Base-by-base conservation (phyloP, 2,888 invertebrate species). In the Harpalus rubripes region DNA sequence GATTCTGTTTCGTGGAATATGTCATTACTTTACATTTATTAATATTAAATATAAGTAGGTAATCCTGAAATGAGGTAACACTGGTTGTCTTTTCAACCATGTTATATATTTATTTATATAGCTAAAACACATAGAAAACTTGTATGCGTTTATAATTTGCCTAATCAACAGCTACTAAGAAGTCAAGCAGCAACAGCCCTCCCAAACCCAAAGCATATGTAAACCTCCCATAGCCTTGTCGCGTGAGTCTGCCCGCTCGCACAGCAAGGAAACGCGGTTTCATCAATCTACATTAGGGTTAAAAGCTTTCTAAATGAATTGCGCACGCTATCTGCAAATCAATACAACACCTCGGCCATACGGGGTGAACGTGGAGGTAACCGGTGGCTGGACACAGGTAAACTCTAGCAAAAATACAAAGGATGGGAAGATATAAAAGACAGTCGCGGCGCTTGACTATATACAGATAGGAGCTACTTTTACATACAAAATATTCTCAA, bases 291-390 rank as follows among this genome's bases (percentile, higher is more conserved):
- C 89, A 91, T 91, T 91, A 91, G 88, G 88, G 90, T 89, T 91
- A 91, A 91, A 91, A 91, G 91, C 89, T 91, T 91, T 89, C 87
- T 88, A 91, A 91, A 91, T 91, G 90, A 91, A 91, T 91, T 91
- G 90, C 90, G 88, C 88, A 88, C 85, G 79, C 85, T 58, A 85
- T 72, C 56, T 61, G 26, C 80, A 56, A 79, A 85, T 85, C 85
- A 85, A 85, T 85, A 85, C 79, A 68, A 68, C 39, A 84, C 85
- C 85, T 80, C n/a, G 39, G 44, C 44, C 44, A 52, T 52, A 52
- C 8, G 44, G 12, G 44, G 44, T 8, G 44, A 56, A n/a, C 56
- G 12, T n/a, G 12, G 56, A 56, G 56, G 56, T 32, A 32, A 32
- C 32, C 6, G 44, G 8, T 52, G 44, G 12, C 44, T 52, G 10